Evolutionary conservation across 2,888 invertebrate genomes (phyloP).

Genomic region (Tyria jacobaeae): DNA sequence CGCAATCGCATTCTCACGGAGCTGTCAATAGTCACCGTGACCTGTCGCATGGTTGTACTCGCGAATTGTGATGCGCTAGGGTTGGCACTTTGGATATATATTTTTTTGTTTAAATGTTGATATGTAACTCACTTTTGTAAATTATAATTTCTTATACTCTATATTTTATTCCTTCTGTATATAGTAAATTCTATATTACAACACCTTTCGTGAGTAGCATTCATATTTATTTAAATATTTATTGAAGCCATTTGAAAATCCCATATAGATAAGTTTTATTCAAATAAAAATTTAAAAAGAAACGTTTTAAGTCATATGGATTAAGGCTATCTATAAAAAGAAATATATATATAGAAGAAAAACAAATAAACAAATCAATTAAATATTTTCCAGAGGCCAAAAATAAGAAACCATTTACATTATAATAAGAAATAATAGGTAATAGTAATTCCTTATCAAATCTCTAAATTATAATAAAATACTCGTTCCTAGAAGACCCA

Average conservation of each 20-base stretch:
- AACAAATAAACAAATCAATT: background rate
- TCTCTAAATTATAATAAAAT: slow-evolving; percentile 7
- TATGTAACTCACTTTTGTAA: too few relatives aligned
- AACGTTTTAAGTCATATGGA: too few relatives aligned
- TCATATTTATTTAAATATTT: too few relatives aligned
- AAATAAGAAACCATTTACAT: background rate
- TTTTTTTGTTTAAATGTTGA: background rate
- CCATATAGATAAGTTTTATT: too few relatives aligned
- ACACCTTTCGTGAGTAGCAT: background rate
- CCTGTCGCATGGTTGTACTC: slow-evolving; percentile 47
- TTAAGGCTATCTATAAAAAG: too few relatives aligned
- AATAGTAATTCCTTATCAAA: background rate
- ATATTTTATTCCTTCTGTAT: too few relatives aligned
- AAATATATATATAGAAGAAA: background rate
- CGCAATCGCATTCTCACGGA: slow-evolving; percentile 48
- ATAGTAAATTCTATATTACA: too few relatives aligned
- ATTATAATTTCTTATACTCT: too few relatives aligned
- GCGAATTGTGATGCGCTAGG: slow-evolving; percentile 45
- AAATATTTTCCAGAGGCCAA: background rate
- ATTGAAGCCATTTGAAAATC: too few relatives aligned
- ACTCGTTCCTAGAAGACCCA: background rate
- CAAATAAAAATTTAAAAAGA: too few relatives aligned
- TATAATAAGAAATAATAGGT: background rate
- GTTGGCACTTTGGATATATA: slow-evolving; percentile 11
- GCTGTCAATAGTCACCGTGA: slow-evolving; percentile 46